Percentiles rank a stretch among this genome's conserved stretches.
These are phyloP conservation scores for Liposcelis brunnea DNA, from an alignment of 2,888 invertebrate species.

Conservation along the genomic window DNA sequence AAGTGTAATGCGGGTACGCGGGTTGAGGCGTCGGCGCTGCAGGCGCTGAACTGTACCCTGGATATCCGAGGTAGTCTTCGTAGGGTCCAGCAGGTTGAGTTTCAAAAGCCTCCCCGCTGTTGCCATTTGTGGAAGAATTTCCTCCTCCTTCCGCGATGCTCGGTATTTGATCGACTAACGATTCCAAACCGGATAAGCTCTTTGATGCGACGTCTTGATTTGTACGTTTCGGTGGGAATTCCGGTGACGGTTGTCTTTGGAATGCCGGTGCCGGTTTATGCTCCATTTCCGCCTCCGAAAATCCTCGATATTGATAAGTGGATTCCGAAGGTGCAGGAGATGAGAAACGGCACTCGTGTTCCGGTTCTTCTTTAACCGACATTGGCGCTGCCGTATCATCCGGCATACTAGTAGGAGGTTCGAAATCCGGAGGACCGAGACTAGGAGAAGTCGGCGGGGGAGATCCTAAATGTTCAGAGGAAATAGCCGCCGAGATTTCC, in stretches of 20 bases:
- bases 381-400: conserved; percentile 22
- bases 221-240: not conserved
- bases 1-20: conserved; percentile 19
- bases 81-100: conserved; percentile 4
- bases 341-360: conserved; percentile 11
- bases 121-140: conserved; percentile 20
- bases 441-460: conserved; percentile 51
- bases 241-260: conserved; percentile 2
- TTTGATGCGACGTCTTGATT: conserved; percentile 65
- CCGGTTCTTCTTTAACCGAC: conserved; percentile 20
- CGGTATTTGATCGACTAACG: conserved; percentile 80
- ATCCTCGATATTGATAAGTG: conserved; percentile 5
- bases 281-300: conserved; percentile 2
- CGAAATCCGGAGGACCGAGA: conserved; percentile 52
- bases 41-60: conserved; percentile 19
- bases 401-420: conserved; percentile 44
- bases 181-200: conserved; percentile 71
- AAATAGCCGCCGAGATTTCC: conserved; percentile 62
- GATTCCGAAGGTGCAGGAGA: conserved; percentile 4
- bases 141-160: conserved; percentile 58
- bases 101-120: conserved; percentile 19
- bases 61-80: conserved; percentile 18
- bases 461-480: conserved; percentile 44
- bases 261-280: not conserved
- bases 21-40: conserved; percentile 14